Evolutionary conservation across 2,113 vertebrate genomes (phyloP).

Genomic region (Gavia stellata): DNA sequence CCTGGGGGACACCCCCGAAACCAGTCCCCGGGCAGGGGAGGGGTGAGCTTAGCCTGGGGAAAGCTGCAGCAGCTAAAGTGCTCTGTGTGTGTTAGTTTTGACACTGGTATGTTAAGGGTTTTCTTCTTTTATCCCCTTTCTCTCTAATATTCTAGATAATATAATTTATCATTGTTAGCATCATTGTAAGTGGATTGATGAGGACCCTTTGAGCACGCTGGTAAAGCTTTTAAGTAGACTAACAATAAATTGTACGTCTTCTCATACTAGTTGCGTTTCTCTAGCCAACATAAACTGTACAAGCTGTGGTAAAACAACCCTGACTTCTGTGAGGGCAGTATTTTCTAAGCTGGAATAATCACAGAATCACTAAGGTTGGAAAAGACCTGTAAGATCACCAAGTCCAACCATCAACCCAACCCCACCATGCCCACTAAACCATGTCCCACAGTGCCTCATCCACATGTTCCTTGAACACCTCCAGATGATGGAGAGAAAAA

Average conservation of each 20-base stretch:
- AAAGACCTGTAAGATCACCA: no score
- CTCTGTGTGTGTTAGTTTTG: background rate
- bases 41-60: background rate
- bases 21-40: rapidly evolving
- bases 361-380: no score
- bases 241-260: slow-evolving; percentile 5
- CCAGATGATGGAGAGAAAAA: background rate
- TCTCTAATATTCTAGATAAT: background rate
- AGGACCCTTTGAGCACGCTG: background rate
- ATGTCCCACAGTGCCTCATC: no score
- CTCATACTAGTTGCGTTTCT: background rate
- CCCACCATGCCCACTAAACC: no score
- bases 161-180: background rate
- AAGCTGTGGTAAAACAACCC: background rate
- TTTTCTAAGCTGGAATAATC: background rate
- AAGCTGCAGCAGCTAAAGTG: background rate
- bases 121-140: background rate
- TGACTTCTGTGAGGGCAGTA: background rate
- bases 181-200: background rate
- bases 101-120: background rate
- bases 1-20: background rate
- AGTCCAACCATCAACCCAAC: no score
- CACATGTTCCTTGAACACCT: no score
- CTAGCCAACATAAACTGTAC: background rate
- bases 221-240: background rate